Base-by-base conservation (phyloP, 2,888 invertebrate genomes). In the Oxytorus armatus region DNA sequence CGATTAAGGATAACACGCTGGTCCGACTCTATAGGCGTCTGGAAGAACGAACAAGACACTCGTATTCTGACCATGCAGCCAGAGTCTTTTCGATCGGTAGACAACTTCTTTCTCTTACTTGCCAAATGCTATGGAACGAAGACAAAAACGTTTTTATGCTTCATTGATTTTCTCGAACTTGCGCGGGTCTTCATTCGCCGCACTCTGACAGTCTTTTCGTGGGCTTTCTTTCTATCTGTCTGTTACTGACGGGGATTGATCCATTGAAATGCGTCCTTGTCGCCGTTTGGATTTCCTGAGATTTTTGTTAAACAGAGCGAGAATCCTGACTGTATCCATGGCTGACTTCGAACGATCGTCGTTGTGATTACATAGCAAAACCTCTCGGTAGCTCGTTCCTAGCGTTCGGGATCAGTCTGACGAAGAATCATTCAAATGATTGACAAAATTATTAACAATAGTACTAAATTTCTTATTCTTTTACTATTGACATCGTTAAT, bases 241-340 rank as follows among this genome's bases (percentile, higher is more conserved):
- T 66, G 57, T 16, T 16, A 49, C 44, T 16, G 81, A 33, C 80
- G 49, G 11, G 78, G 83, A 84, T 86, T 84, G 84, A 86, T 86
- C 82, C 44, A 65, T 74, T 78, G 72, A 82, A 84, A 84, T 80
- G 78, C 72, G 74, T 82, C 81, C 82, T 81, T 72, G 80, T 77
- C 81, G 69, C 66, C 14, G 47, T 63, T 51, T 23, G 21, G 53
- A 61, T 69, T 61, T 21, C 18, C 33, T 3, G 61, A 16, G 53
- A 1, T 44, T 21, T 16, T 44, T 36, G 33, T 36, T 21, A 44
- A 36, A 55, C 23, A n/a, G 44, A 76, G 51, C 16, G 10, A 16
- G 25, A 59, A 68, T 76, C 29, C 25, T 29, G 42, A 0, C 25
- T 39, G 42, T 29, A 21, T 25, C n/a, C 36, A 36, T n/a, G 21